These are phyloP conservation scores for Gavialis gangeticus DNA, from an alignment of 2,113 vertebrate species.

Conservation along the genomic window DNA sequence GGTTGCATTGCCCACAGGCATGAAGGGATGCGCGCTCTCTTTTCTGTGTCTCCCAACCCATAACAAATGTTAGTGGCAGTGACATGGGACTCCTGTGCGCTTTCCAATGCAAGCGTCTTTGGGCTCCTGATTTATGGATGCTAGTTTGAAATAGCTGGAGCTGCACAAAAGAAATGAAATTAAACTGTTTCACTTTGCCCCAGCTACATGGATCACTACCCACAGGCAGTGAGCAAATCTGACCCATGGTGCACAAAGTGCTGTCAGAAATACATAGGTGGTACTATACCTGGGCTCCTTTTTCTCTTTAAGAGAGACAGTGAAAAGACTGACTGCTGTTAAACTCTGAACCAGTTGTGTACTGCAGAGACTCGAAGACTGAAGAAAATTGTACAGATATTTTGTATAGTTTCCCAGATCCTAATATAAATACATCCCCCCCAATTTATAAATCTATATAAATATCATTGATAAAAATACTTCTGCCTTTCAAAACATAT, in stretches of 20 bases:
- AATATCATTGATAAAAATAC: not conserved
- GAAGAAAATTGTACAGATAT: not conserved
- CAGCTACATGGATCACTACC: not conserved
- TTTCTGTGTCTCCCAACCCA: not conserved
- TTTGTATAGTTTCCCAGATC: not conserved
- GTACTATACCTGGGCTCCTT: not conserved
- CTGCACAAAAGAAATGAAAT: not conserved
- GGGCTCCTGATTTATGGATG: not conserved
- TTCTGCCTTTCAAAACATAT: not conserved
- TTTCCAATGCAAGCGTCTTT: not conserved
- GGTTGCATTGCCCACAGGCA: not conserved
- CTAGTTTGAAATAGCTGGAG: not conserved
- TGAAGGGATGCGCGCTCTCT: rapidly evolving
- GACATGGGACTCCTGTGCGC: not conserved
- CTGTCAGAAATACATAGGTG: not conserved
- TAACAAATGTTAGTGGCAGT: not conserved
- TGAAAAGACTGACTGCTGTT: not conserved
- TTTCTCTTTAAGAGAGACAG: not conserved
- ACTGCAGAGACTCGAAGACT: not conserved
- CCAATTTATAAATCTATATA: not conserved
- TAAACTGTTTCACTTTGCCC: not conserved
- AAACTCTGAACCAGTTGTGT: not conserved
- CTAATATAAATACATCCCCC: not conserved
- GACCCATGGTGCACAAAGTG: not conserved
- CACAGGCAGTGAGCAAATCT: rapidly evolving